Percentiles rank a stretch among this genome's conserved stretches.
Evolutionary conservation across 2,797 vertebrate species (phyloP).

Genomic region (Anabacerthia variegaticeps): DNA sequence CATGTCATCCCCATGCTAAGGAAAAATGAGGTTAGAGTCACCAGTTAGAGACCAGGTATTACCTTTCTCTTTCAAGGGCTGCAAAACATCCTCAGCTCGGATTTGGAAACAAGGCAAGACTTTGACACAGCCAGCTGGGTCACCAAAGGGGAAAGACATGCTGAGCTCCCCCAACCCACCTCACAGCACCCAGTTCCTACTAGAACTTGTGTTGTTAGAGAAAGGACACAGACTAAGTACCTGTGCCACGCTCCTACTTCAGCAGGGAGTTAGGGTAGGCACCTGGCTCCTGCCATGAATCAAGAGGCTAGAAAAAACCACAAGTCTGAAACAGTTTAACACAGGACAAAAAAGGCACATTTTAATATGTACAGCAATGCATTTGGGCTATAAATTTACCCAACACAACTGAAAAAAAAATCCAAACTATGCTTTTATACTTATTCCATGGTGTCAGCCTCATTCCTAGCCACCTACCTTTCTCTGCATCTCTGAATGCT

Average conservation of each 20-base stretch:
- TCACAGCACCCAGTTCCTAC: background rate
- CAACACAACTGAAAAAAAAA: conserved; percentile 70
- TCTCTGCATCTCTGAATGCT: conserved; percentile 47
- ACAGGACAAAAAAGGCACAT: conserved; percentile 77
- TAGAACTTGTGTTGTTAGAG: background rate
- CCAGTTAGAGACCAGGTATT: background rate
- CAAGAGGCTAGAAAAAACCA: conserved; percentile 64
- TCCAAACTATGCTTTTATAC: conserved; percentile 67
- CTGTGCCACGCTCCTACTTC: background rate
- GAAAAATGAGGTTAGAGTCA: background rate
- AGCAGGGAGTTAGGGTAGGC: background rate
- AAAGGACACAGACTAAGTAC: background rate
- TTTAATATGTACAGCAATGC: conserved; percentile 78
- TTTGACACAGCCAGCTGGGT: fast-evolving
- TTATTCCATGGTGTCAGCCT: conserved; percentile 65
- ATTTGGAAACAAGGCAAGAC: background rate
- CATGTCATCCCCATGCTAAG: fast-evolving
- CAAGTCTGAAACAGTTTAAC: conserved; percentile 72
- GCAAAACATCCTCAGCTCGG: background rate
- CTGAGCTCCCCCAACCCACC: background rate
- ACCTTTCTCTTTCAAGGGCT: background rate
- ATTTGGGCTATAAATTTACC: conserved; percentile 73
- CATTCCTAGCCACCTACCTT: conserved; percentile 65
- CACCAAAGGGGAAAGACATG: background rate
- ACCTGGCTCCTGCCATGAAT: background rate